Evolutionary conservation across 2,888 invertebrate genomes (phyloP).

Genomic region (Phengaris arion): DNA sequence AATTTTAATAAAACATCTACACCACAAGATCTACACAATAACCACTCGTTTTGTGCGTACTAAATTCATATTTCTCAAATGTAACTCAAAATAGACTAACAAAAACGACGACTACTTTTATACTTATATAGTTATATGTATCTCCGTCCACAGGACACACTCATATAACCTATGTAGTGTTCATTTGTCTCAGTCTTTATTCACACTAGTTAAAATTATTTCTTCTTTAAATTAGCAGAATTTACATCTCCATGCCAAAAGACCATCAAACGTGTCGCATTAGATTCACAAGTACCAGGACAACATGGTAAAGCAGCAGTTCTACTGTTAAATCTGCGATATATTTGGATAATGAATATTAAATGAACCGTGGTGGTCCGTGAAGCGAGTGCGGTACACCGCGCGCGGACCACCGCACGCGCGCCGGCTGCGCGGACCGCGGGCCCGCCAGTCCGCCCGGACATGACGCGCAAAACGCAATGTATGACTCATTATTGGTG

Average conservation of each 20-base stretch:
- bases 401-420: background rate
- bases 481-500: constrained; percentile 1
- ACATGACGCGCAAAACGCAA: background rate
- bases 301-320: background rate
- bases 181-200: too few species aligned
- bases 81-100: too few species aligned
- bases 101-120: too few species aligned
- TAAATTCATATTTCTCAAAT: too few species aligned
- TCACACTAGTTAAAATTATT: background rate
- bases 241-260: background rate
- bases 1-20: too few species aligned
- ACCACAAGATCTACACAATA: too few species aligned
- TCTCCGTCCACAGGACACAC: too few species aligned
- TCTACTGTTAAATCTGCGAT: background rate
- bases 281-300: background rate
- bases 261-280: background rate
- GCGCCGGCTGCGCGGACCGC: background rate
- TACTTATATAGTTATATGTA: too few species aligned
- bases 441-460: background rate
- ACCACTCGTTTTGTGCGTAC: too few species aligned
- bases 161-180: too few species aligned
- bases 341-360: constrained; percentile 3
- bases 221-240: background rate
- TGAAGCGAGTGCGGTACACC: background rate
- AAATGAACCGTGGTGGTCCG: constrained; percentile 18